Conservation (phyloP, 2,797 vertebrate species). For the Myotis vivesi region DNA sequence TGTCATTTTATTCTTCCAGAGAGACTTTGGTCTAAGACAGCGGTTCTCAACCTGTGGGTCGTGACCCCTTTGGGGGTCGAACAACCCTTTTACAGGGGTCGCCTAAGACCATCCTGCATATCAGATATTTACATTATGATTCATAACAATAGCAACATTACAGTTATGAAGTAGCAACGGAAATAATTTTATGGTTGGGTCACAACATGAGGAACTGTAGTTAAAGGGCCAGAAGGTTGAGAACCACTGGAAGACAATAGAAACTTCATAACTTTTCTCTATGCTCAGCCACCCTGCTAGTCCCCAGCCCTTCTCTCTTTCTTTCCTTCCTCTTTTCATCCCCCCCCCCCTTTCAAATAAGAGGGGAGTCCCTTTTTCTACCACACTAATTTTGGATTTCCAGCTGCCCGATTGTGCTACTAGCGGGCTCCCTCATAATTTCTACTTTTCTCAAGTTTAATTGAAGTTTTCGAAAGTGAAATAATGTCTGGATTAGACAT, state of each 20-base stretch:
- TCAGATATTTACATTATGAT: no score
- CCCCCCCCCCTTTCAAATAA: not conserved
- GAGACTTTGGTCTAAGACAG: not conserved
- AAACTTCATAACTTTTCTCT: not conserved
- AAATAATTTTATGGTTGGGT: no score
- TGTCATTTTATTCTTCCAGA: not conserved
- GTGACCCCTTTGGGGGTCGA: no score
- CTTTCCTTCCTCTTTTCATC: not conserved
- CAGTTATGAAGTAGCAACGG: no score
- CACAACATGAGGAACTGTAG: no score
- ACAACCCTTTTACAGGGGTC: no score
- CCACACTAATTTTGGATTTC: not conserved
- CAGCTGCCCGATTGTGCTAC: not conserved
- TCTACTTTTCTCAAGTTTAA: constrained; percentile 39
- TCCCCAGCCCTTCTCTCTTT: no score
- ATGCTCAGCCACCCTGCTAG: not conserved
- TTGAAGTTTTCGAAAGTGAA: constrained; percentile 72
- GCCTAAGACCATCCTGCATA: no score
- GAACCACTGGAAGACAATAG: not conserved
- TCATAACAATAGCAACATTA: no score
- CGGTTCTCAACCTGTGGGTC: no score
- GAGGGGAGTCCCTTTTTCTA: not conserved
- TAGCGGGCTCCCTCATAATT: not conserved
- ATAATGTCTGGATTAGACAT: constrained; percentile 66
- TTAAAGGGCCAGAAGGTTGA: no score